phyloP scores from a whole-genome alignment of 2,888 invertebrate species.

The Cacoxenus indagator region DNA sequence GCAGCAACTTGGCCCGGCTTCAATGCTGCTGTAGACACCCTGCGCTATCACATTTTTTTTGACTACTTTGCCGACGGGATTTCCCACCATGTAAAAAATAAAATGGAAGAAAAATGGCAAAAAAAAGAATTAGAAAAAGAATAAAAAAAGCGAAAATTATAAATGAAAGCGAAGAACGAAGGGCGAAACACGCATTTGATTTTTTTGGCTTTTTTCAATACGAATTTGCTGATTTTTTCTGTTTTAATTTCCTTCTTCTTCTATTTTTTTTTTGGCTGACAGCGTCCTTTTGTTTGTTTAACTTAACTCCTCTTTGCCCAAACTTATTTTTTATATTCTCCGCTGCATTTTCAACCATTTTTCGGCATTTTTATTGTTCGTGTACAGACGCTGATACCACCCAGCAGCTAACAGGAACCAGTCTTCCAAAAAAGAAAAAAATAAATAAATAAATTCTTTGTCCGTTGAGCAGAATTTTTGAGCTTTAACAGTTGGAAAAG shows the following conservation, averaged over 20 bases:
- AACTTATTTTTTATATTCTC: neutral
- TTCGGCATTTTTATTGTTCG: slow-evolving; percentile 11
- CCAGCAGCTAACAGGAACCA: too few relatives aligned
- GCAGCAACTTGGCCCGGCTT: neutral
- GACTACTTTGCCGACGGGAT: slow-evolving; percentile 65
- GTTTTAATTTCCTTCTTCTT: neutral
- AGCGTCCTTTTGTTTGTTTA: neutral
- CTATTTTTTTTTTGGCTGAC: neutral
- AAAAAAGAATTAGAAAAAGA: slow-evolving; percentile 40
- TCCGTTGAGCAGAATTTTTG: neutral
- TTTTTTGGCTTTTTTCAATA: neutral
- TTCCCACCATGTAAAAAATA: slow-evolving; percentile 51
- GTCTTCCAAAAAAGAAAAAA: too few relatives aligned
- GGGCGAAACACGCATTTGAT: neutral
- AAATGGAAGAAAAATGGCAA: slow-evolving; percentile 61
- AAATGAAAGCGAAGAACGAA: slow-evolving; percentile 36
- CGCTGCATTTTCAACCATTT: neutral
- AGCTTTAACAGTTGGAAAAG: neutral
- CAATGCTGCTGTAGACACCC: slow-evolving; percentile 8
- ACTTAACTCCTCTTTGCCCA: slow-evolving; percentile 6
- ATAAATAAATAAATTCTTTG: too few relatives aligned
- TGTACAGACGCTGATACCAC: neutral
- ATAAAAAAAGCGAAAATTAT: slow-evolving; percentile 44
- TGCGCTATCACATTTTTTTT: slow-evolving; percentile 38
- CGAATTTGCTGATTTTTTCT: neutral